Percentiles rank a stretch among this genome's conserved stretches.
These are phyloP conservation scores for Miniopterus natalensis DNA, from an alignment of 2,113 vertebrate genomes.

Conservation along the genomic window DNA sequence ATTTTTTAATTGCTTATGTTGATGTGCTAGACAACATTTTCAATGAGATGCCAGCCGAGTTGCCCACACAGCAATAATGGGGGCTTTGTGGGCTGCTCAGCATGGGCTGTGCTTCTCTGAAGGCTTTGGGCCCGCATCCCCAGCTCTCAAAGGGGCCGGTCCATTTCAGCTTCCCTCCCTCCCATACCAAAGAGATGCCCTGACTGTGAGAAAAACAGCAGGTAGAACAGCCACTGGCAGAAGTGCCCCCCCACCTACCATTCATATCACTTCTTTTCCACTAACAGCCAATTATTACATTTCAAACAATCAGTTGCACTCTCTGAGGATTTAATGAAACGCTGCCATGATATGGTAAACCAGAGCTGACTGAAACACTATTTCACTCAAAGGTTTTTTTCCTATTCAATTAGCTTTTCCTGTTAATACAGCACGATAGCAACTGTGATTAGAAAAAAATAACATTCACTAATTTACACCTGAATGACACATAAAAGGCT, in stretches of 20 bases:
- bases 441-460: constrained; percentile 82
- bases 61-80: constrained; percentile 64
- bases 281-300: constrained; percentile 69
- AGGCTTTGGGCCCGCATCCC: constrained; percentile 38
- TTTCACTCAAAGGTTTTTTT: constrained; percentile 82
- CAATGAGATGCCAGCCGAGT: constrained; percentile 59
- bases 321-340: constrained; percentile 81
- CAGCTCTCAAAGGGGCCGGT: constrained; percentile 62
- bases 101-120: constrained; percentile 64
- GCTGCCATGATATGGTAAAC: constrained; percentile 77
- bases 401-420: constrained; percentile 84
- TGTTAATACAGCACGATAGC: constrained; percentile 86
- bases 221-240: constrained; percentile 58
- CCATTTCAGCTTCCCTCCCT: constrained; percentile 57
- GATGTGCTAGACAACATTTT: constrained; percentile 71
- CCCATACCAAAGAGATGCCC: constrained; percentile 29
- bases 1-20: constrained; percentile 79
- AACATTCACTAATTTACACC: constrained; percentile 84
- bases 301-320: constrained; percentile 78
- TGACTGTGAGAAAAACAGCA: constrained; percentile 77
- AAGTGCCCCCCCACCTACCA: neutral
- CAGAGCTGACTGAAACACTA: constrained; percentile 78
- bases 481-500: constrained; percentile 81
- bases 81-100: constrained; percentile 70
- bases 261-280: constrained; percentile 21